Evolutionary conservation across 2,888 invertebrate species (phyloP).

Genomic region (Marronus borbonicus): DNA sequence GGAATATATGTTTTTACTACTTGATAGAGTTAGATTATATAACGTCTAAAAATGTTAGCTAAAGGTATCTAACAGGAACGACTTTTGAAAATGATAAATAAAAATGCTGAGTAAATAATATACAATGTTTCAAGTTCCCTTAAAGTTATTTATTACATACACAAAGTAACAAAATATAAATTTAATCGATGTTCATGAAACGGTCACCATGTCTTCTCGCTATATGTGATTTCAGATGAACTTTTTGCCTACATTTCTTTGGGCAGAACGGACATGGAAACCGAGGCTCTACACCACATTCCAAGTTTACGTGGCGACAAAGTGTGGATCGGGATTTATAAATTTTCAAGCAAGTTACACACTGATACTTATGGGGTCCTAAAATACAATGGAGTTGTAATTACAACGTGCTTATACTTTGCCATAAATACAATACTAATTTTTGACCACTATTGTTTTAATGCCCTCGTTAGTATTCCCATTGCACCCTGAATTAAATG

Average conservation of each 20-base stretch:
- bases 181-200: background rate
- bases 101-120: too few species aligned
- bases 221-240: slow-evolving; percentile 49
- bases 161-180: background rate
- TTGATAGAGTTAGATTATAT: too few species aligned
- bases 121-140: background rate
- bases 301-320: slow-evolving; percentile 56
- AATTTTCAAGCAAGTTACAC: slow-evolving; percentile 49
- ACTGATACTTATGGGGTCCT: slow-evolving; percentile 36
- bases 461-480: slow-evolving; percentile 24
- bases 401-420: background rate
- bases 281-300: slow-evolving; percentile 57
- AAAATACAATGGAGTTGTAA: slow-evolving; percentile 26
- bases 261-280: slow-evolving; percentile 56
- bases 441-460: background rate
- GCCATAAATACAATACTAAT: slow-evolving; percentile 4
- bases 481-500: background rate
- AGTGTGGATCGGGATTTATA: slow-evolving; percentile 55
- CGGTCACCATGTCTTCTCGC: slow-evolving; percentile 39
- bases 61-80: too few species aligned
- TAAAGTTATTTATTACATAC: background rate
- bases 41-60: too few species aligned
- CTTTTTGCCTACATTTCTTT: slow-evolving; percentile 50
- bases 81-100: too few species aligned
- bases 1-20: too few species aligned